Evolutionary conservation across 2,797 vertebrate species (phyloP), one percentile per base, ranked within the genome.

Genomic region (Nyctalus aviator): DNA sequence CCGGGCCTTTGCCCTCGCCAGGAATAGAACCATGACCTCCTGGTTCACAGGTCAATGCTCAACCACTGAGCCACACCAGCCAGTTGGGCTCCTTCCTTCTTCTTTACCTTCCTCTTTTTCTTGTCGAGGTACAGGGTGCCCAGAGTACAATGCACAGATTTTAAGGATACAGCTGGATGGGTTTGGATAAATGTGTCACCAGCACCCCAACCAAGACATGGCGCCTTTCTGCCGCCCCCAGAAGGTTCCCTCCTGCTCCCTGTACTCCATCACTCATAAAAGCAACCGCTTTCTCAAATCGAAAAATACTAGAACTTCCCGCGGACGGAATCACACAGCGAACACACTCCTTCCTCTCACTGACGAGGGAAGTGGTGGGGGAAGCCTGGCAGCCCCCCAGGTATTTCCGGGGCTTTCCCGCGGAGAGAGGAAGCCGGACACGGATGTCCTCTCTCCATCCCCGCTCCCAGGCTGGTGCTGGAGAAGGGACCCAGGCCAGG

Each of bases 391-490:
- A 10, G 20, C 14, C 64, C 53, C 41, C 5, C 6, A 85, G 30
- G 37, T 48, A 53, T 48, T 82, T 82, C 62, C 0, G 18, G 76
- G 59, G 35, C 41, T 37, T 62, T 78, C 27, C 44, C 27, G 4
- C 17, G 30, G 62, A 83, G 30, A 62, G 2, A 79, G 53, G 48
- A 17, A 9, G 55, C 77, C 11, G 2, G 17, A 18, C 32, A 20
- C 75, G 23, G 5, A 10, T 7, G 15, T 23, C 32, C 35, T 64
- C 66, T 41, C 15, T 62, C 57, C 66, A 68, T 48, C 27, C 84
- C 69, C 66, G 62, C 27, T 94, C 53, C 55, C 18, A 32, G 64
- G 17, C 85, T 88, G 68, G 21, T 44, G 76, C n/a, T 69, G 62
- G 8, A 87, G 62, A 85, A 94, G 30, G 15, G 41, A 72, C 75